Percentiles rank a stretch among this genome's conserved stretches.
Conservation (phyloP, 2,888 invertebrate species). For the Lycia hirtaria region DNA sequence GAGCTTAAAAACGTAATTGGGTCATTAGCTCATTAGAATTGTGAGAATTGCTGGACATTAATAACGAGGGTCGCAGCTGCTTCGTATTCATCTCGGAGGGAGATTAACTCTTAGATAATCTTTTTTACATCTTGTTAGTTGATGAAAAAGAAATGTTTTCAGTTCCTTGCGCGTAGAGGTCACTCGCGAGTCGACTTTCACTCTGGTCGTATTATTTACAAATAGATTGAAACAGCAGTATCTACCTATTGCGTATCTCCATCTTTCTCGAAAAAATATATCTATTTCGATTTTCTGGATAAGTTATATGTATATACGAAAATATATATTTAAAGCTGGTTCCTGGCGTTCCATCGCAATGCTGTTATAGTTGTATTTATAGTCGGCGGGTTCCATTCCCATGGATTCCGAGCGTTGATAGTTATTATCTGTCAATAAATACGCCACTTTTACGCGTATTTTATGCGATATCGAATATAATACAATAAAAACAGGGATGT, state of each 20-base stretch:
- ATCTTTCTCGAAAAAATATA: no score
- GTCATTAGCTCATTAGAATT: slow-evolving; percentile 48
- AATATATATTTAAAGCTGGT: no score
- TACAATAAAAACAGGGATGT: slow-evolving; percentile 29
- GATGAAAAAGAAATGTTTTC: neutral
- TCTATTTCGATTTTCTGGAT: no score
- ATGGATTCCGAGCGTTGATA: slow-evolving; percentile 10
- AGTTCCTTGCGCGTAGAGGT: no score
- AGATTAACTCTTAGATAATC: slow-evolving; percentile 29
- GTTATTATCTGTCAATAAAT: slow-evolving; percentile 26
- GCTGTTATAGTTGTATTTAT: neutral
- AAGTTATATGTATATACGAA: no score
- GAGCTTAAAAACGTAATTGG: slow-evolving; percentile 35
- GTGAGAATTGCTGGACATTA: slow-evolving; percentile 45
- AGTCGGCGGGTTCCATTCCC: neutral
- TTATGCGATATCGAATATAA: slow-evolving; percentile 29
- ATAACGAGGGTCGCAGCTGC: slow-evolving; percentile 48
- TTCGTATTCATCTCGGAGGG: slow-evolving; percentile 44
- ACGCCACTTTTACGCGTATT: slow-evolving; percentile 24
- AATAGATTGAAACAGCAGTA: no score
- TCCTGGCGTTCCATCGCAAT: no score
- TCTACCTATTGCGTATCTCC: no score
- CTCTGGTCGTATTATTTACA: no score
- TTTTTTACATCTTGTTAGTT: slow-evolving; percentile 8
- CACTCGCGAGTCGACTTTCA: no score